phyloP scores from a whole-genome alignment of 2,113 vertebrate genomes.

The Psilopsiagon aymara region DNA sequence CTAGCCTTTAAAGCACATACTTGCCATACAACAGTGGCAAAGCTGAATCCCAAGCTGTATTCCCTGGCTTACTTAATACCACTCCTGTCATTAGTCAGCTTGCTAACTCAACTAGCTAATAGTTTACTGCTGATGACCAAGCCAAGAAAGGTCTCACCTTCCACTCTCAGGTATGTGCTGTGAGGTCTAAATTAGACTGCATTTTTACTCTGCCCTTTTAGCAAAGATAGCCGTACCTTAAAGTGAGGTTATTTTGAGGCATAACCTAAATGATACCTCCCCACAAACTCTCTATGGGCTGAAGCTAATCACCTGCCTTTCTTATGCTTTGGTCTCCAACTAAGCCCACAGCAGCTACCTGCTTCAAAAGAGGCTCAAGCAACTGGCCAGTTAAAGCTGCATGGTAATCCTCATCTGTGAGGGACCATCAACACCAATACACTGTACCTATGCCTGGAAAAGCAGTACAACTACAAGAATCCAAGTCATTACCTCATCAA shows the following conservation, averaged over 20 bases:
- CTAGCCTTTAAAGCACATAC: background rate
- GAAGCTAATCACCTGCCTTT: background rate
- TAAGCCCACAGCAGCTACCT: background rate
- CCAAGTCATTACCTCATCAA: slow-evolving; percentile 84
- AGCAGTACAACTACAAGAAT: background rate
- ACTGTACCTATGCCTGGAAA: background rate
- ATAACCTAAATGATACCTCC: background rate
- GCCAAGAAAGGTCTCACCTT: background rate
- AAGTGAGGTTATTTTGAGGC: background rate
- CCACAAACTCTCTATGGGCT: background rate
- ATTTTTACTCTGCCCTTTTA: background rate
- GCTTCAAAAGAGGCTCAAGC: background rate
- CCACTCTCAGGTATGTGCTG: background rate
- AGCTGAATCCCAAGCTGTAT: background rate
- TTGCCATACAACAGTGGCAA: background rate
- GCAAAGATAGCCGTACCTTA: rapidly evolving
- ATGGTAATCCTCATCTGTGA: background rate
- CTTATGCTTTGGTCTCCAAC: background rate
- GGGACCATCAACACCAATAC: background rate
- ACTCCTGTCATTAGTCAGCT: background rate
- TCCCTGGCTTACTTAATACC: background rate
- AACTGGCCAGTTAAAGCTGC: background rate
- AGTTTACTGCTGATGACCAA: background rate
- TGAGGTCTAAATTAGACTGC: background rate
- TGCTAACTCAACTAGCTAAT: background rate